Evolutionary conservation across 2,797 vertebrate species (phyloP).

Genomic region (Staurois parvus): DNA sequence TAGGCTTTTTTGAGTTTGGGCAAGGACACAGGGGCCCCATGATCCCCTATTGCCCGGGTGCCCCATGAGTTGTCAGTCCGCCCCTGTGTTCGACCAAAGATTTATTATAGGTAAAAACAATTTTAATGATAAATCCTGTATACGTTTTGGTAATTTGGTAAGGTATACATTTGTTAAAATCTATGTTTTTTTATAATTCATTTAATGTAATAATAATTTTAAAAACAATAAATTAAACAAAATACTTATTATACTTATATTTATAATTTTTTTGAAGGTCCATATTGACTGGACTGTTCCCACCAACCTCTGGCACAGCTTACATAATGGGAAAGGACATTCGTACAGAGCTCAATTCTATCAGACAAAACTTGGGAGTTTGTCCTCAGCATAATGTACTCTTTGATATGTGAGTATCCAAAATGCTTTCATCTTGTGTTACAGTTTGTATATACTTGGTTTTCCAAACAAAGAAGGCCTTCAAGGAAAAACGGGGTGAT

Average conservation of each 20-base stretch:
- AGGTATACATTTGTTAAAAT: background rate
- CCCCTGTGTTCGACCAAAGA: background rate
- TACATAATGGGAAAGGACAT: conserved; percentile 97
- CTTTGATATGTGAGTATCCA: conserved; percentile 91
- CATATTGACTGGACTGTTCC: conserved; percentile 95
- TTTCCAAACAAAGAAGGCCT: background rate
- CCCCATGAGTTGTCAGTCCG: too few relatives aligned
- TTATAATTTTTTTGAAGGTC: conserved; percentile 82
- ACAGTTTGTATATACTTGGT: background rate
- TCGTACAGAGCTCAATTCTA: conserved; percentile 87
- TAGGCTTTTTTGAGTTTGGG: too few relatives aligned
- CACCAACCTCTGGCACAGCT: conserved; percentile 94
- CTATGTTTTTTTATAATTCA: background rate
- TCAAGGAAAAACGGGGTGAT: too few relatives aligned
- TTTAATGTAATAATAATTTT: background rate
- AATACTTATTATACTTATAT: background rate
- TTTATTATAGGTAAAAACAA: background rate
- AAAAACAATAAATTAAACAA: background rate
- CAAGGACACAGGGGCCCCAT: too few relatives aligned
- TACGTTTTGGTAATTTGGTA: background rate
- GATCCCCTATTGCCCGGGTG: too few relatives aligned
- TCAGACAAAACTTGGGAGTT: conserved; percentile 93
- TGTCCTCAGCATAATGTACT: conserved; percentile 99
- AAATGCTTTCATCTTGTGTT: background rate
- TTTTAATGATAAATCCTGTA: background rate